These are phyloP conservation scores for Apocheima hispidaria DNA, from an alignment of 2,888 invertebrate species.

Conservation along the genomic window DNA sequence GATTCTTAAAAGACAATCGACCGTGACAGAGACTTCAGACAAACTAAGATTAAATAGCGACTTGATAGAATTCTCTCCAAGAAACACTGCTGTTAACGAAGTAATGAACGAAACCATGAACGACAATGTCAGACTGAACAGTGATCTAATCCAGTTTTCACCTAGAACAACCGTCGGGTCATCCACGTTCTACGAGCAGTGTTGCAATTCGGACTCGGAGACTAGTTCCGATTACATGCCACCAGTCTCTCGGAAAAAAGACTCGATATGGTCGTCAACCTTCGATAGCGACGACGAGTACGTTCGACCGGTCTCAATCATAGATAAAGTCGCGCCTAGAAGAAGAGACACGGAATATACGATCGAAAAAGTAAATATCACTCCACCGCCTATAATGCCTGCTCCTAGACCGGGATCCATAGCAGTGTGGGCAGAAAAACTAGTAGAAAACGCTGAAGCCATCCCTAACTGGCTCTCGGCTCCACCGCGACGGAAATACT, in stretches of 20 bases:
- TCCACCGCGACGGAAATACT: slow-evolving; percentile 74
- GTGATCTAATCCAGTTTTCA: slow-evolving; percentile 75
- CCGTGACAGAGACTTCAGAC: slow-evolving; percentile 48
- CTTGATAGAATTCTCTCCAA: slow-evolving; percentile 74
- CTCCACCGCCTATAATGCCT: slow-evolving; percentile 79
- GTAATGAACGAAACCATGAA: slow-evolving; percentile 44
- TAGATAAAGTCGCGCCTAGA: slow-evolving; percentile 73
- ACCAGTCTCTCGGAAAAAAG: slow-evolving; percentile 49
- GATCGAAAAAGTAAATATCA: slow-evolving; percentile 75
- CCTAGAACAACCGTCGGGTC: slow-evolving; percentile 57
- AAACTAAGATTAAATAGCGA: slow-evolving; percentile 61
- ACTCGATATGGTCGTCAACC: slow-evolving; percentile 46
- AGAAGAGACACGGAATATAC: slow-evolving; percentile 64
- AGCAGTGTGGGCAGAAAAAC: slow-evolving; percentile 79
- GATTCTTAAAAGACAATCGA: slow-evolving; percentile 56
- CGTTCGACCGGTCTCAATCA: slow-evolving; percentile 69
- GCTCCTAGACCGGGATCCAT: slow-evolving; percentile 75
- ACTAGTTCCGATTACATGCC: slow-evolving; percentile 69
- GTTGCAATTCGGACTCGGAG: slow-evolving; percentile 60
- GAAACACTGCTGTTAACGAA: slow-evolving; percentile 47
- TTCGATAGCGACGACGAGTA: slow-evolving; percentile 76
- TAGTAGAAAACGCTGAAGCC: slow-evolving; percentile 85
- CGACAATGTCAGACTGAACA: slow-evolving; percentile 50
- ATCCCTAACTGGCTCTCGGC: slow-evolving; percentile 83
- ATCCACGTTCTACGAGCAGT: slow-evolving; percentile 62